Base-by-base conservation (phyloP, 2,797 vertebrate species). In the Pseudotriccus pelzelni region DNA sequence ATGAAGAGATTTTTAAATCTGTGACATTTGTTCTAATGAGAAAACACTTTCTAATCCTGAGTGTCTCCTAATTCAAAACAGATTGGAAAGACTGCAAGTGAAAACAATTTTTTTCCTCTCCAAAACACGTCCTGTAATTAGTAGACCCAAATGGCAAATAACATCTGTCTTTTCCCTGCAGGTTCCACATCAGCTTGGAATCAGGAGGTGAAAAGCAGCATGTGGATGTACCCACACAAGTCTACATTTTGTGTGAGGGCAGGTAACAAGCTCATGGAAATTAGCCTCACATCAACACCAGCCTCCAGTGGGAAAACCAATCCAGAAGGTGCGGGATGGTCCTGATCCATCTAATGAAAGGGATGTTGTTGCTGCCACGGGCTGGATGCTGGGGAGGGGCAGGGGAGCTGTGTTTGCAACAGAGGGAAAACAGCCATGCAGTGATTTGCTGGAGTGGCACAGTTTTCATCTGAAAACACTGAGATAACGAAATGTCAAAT, bases 1-100 rank as follows among this genome's bases (percentile, higher is more conserved):
- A 95, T 44, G 50, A 94, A 77, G 82, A 94, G 92, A 76, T 84
- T 97, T 96, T 95, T 76, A 60, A 86, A 95, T 97, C 91, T 89
- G 90, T 97, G 96, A 95, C 96, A 96, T 97, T 97, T 97, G 89
- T 97, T 97, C 95, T 96, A 97, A 97, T 87, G 85, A 97, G 97
- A 95, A 97, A 96, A 92, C 80, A 80, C 89, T 97, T 96, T 80
- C 76, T 91, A 94, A 95, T 91, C 89, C 92, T 89, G 82, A 85
- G 68, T 49, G 67, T 67, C 63, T 94, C 91, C 77, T 94, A 93
- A 95, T 96, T 97, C 89, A 90, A 94, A 97, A 89, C 93, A 89
- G 88, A 96, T 96, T 96, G 91, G 84, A 68, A 85, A 72, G 55
- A 46, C 83, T 92, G 78, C 76, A 95, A 97, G 75, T 85, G 83